phyloP scores from a whole-genome alignment of 1,140 invertebrate species.

The Anagrus nilaparvatae region DNA sequence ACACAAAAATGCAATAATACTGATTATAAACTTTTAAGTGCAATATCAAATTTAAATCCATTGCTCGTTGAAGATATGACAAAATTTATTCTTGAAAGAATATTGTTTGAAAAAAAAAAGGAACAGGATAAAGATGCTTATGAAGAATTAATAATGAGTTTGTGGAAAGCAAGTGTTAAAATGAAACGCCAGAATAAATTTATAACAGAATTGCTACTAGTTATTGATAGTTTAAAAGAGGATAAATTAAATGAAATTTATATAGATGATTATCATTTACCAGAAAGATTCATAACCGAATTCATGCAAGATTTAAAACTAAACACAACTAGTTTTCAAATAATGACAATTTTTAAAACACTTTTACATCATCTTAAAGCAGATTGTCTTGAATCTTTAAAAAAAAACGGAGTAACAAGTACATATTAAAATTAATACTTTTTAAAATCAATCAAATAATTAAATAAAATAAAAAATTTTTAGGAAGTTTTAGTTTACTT shows the following conservation, averaged over 20 bases:
- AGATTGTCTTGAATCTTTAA: slow-evolving; percentile 9
- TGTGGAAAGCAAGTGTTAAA: slow-evolving; percentile 17
- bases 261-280: slow-evolving; percentile 6
- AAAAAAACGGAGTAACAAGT: neutral
- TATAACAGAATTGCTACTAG: slow-evolving; percentile 17
- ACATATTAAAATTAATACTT: neutral
- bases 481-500: neutral
- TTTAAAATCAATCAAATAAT: neutral
- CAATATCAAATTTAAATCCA: slow-evolving; percentile 30
- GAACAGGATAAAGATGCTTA: slow-evolving; percentile 14
- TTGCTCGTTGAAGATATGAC: slow-evolving; percentile 28
- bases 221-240: slow-evolving; percentile 14
- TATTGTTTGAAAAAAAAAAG: slow-evolving; percentile 20
- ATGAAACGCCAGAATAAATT: slow-evolving; percentile 24
- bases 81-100: slow-evolving; percentile 22
- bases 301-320: slow-evolving; percentile 10
- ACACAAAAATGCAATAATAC: slow-evolving; percentile 11
- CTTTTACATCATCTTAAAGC: slow-evolving; percentile 12
- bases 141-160: slow-evolving; percentile 21
- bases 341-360: slow-evolving; percentile 8
- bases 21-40: slow-evolving; percentile 24
- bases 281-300: slow-evolving; percentile 5
- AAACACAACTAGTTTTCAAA: slow-evolving; percentile 10
- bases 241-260: neutral
- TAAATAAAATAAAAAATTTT: slow-evolving; percentile 1